Conservation (phyloP, 92 coral and sea anemone genomes). For the Montipora capitata region DNA sequence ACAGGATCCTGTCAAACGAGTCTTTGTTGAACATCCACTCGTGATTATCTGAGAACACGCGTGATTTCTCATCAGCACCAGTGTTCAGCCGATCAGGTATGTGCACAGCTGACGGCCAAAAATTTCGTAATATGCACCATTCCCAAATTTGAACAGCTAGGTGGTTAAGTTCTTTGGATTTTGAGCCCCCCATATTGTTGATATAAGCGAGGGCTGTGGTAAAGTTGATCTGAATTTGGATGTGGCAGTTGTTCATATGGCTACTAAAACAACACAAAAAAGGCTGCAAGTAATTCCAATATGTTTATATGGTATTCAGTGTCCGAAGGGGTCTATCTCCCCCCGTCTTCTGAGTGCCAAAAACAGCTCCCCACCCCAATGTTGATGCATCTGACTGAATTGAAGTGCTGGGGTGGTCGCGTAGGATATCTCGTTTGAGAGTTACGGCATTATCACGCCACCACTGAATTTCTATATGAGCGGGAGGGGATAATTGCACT, state of each 20-base stretch:
- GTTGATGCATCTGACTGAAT: constrained; percentile 78
- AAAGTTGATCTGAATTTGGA: constrained; percentile 57
- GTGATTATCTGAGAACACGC: constrained; percentile 62
- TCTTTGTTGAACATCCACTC: constrained; percentile 71
- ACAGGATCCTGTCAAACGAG: constrained; percentile 14
- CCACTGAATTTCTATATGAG: constrained; percentile 57
- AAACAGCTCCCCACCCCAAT: constrained; percentile 76
- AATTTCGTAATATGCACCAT: constrained; percentile 64
- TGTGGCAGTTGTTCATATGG: constrained; percentile 36
- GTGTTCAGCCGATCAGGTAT: constrained; percentile 64
- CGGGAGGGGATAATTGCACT: constrained; percentile 23
- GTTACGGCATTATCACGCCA: constrained; percentile 40
- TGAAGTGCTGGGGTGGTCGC: too few relatives aligned
- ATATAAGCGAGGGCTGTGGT: constrained; percentile 78
- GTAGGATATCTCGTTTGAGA: too few relatives aligned
- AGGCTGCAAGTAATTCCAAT: constrained; percentile 70
- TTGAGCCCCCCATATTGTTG: constrained; percentile 78
- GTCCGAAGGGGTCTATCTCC: constrained; percentile 72
- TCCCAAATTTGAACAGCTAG: constrained; percentile 72
- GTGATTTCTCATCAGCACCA: constrained; percentile 66
- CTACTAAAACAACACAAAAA: constrained; percentile 69
- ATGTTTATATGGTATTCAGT: constrained; percentile 65
- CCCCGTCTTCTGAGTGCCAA: constrained; percentile 57
- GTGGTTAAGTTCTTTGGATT: constrained; percentile 64
- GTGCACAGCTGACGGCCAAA: constrained; percentile 80